Percentiles rank a stretch among this genome's conserved stretches.
Evolutionary conservation across 1,140 invertebrate species (phyloP).

Genomic region (Pseudomyrmex sp.): DNA sequence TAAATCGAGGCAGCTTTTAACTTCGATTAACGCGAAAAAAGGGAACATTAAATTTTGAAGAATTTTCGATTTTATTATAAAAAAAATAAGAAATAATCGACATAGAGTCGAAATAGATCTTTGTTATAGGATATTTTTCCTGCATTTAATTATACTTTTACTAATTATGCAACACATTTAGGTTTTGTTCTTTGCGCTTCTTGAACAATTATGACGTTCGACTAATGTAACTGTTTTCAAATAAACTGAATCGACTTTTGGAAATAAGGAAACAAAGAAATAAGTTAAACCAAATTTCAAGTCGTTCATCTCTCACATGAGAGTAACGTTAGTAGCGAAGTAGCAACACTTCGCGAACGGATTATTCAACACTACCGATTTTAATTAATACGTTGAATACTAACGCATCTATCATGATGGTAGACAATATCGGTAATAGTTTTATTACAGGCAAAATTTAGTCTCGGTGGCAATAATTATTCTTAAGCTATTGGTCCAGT

Average conservation of each 20-base stretch:
- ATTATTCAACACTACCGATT: constrained; percentile 9
- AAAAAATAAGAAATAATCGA: not conserved
- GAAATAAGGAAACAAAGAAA: too few species aligned
- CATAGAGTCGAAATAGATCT: not conserved
- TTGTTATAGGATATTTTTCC: too few species aligned
- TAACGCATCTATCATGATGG: constrained; percentile 48
- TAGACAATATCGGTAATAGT: constrained; percentile 56
- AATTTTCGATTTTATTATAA: not conserved
- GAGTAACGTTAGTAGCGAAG: constrained; percentile 39
- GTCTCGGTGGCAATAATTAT: constrained; percentile 33
- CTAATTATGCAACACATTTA: too few species aligned
- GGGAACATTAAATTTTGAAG: not conserved
- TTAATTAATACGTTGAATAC: constrained; percentile 52
- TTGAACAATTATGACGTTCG: too few species aligned
- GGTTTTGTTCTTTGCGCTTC: too few species aligned
- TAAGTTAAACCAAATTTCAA: too few species aligned
- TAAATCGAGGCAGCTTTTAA: not conserved
- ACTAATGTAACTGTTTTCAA: too few species aligned
- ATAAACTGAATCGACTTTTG: too few species aligned
- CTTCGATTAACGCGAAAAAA: not conserved
- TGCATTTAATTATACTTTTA: too few species aligned
- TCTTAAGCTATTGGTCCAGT: not conserved
- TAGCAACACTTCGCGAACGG: not conserved
- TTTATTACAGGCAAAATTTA: constrained; percentile 53
- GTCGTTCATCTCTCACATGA: too few species aligned